A percentile compares a stretch with the other conserved stretches of the same genome.
Conservation (phyloP, 2,888 invertebrate species). For the Synergus japonicus region DNA sequence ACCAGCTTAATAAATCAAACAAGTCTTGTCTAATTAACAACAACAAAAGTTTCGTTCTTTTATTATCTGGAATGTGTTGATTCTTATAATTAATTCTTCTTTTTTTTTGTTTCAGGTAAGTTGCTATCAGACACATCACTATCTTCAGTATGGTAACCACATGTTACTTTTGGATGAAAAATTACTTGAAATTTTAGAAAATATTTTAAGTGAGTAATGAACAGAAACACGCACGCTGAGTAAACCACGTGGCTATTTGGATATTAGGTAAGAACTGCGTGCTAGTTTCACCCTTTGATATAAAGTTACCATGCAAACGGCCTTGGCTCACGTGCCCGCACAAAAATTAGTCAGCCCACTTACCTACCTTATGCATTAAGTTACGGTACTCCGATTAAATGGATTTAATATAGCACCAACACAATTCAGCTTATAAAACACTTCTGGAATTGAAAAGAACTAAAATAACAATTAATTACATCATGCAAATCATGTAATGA, state of each 20-base stretch:
- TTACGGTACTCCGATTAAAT: constrained; percentile 10
- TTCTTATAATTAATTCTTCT: neutral
- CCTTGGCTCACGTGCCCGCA: constrained; percentile 21
- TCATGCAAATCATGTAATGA: no score
- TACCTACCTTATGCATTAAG: neutral
- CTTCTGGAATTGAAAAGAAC: neutral
- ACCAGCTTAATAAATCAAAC: neutral
- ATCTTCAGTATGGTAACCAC: neutral
- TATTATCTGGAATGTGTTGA: neutral
- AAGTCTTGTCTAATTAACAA: neutral
- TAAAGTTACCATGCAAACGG: constrained; percentile 3
- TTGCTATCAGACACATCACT: neutral
- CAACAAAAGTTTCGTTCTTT: neutral
- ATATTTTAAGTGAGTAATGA: neutral
- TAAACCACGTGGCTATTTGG: neutral
- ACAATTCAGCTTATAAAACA: neutral
- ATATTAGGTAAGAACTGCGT: constrained; percentile 9
- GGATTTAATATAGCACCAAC: neutral
- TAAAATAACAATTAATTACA: neutral
- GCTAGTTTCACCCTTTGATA: constrained; percentile 14
- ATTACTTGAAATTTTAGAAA: neutral
- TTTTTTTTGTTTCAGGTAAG: constrained; percentile 7
- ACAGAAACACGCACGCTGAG: neutral
- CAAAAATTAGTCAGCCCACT: constrained; percentile 28
- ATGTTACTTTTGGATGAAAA: no score